Conservation (phyloP, 2,888 invertebrate species). For the Stegophylla sp. region DNA sequence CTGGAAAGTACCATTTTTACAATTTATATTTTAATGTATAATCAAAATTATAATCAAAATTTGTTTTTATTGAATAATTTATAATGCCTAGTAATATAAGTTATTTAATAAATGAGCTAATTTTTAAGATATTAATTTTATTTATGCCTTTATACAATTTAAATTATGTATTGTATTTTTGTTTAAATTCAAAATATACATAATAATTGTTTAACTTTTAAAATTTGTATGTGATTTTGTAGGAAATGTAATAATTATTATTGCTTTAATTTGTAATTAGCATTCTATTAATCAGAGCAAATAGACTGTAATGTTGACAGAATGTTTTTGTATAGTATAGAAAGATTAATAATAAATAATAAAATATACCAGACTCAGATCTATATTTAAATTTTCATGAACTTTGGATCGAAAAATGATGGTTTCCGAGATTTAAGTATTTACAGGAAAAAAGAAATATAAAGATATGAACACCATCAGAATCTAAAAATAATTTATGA, state of each 20-base stretch:
- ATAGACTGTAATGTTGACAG: no score
- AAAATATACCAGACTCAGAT: no score
- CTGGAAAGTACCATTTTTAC: no score
- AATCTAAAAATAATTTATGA: no score
- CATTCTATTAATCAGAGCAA: no score
- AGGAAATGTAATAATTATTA: not conserved
- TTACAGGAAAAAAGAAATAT: no score
- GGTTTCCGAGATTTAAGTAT: no score
- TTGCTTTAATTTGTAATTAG: not conserved
- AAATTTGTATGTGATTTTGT: not conserved
- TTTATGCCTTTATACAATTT: not conserved
- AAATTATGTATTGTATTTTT: conserved; percentile 2
- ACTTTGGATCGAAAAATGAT: no score
- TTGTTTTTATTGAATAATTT: not conserved
- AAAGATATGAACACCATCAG: no score
- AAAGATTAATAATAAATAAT: no score
- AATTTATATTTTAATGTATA: not conserved
- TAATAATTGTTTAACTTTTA: not conserved
- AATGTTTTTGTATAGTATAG: no score
- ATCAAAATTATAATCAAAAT: conserved; percentile 50
- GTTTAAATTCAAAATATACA: not conserved
- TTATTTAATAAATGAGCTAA: conserved; percentile 7
- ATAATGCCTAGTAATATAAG: not conserved
- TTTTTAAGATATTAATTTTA: not conserved
- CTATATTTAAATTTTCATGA: no score